Percentiles rank a stretch among this genome's conserved stretches.
These are phyloP conservation scores for Corythucha ciliata DNA, from an alignment of 2,888 invertebrate genomes.

Conservation along the genomic window DNA sequence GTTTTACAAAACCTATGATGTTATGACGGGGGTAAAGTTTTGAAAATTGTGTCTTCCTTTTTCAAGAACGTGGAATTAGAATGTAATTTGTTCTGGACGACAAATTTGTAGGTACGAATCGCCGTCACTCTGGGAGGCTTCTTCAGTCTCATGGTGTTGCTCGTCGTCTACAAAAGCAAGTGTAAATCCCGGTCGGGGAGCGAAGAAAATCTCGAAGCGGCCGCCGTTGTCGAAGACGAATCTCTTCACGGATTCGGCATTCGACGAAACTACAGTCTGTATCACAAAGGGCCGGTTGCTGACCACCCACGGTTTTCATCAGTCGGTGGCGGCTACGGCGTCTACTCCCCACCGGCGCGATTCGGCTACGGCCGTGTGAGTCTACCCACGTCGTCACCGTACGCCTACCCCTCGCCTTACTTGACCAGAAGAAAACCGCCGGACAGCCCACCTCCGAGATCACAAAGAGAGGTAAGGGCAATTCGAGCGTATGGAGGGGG, in stretches of 20 bases:
- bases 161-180: constrained; percentile 83
- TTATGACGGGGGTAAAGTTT: constrained; percentile 76
- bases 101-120: constrained; percentile 58
- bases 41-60: too few species aligned
- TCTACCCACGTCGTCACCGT: constrained; percentile 38
- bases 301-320: constrained; percentile 49
- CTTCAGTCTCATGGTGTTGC: constrained; percentile 82
- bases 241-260: constrained; percentile 43
- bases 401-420: constrained; percentile 42
- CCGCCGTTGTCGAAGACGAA: constrained; percentile 65
- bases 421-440: constrained; percentile 18
- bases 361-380: constrained; percentile 41
- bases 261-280: constrained; percentile 33
- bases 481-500: too few species aligned
- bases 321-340: constrained; percentile 50
- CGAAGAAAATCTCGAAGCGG: constrained; percentile 65
- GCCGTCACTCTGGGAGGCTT: constrained; percentile 85
- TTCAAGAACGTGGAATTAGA: too few species aligned
- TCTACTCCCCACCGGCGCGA: constrained; percentile 56
- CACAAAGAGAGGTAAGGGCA: constrained; percentile 23
- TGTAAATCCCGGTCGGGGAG: constrained; percentile 45
- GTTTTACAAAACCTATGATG: constrained; percentile 84
- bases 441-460: constrained; percentile 25
- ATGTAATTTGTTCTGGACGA: neutral
- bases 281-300: constrained; percentile 41